Percentiles rank a stretch among this genome's conserved stretches.
phyloP scores from a whole-genome alignment of 2,797 vertebrate genomes.

The Steatocranus sp. region DNA sequence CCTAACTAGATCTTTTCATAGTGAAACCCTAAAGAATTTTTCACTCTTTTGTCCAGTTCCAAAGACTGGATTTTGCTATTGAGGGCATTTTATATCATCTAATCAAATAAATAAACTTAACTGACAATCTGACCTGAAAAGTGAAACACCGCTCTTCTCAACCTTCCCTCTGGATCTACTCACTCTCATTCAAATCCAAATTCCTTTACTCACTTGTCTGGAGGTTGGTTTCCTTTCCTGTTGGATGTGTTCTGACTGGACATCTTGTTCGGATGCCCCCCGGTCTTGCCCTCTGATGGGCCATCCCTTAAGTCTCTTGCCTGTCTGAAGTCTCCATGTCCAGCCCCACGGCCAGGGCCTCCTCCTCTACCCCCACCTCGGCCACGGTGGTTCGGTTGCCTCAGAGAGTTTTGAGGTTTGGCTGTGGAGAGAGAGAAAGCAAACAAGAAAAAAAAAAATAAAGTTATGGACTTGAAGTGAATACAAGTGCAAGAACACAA shows the following conservation, averaged over 20 bases:
- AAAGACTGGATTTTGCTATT: background rate
- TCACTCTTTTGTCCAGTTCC: background rate
- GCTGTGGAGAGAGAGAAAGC: constrained; percentile 31
- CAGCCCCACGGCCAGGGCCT: constrained; percentile 38
- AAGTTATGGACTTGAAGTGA: background rate
- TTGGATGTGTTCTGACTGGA: constrained; percentile 46
- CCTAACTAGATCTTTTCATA: background rate
- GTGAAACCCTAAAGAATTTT: background rate
- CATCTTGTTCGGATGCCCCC: constrained; percentile 41
- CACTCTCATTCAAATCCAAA: background rate
- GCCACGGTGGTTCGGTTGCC: constrained; percentile 63
- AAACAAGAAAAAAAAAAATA: background rate
- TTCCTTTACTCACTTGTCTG: constrained; percentile 60
- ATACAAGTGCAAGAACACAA: background rate
- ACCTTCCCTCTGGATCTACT: background rate
- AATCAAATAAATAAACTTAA: background rate
- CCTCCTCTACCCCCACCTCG: constrained; percentile 53
- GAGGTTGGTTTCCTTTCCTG: constrained; percentile 44
- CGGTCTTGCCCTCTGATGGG: constrained; percentile 56
- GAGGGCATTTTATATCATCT: accelerated
- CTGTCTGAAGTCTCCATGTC: constrained; percentile 65
- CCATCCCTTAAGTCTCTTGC: constrained; percentile 60
- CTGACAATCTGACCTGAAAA: background rate
- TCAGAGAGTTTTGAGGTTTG: constrained; percentile 72
- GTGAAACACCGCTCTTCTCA: background rate